These are phyloP conservation scores for Tenrec ecaudatus DNA, from an alignment of 2,113 vertebrate genomes.

Conservation along the genomic window DNA sequence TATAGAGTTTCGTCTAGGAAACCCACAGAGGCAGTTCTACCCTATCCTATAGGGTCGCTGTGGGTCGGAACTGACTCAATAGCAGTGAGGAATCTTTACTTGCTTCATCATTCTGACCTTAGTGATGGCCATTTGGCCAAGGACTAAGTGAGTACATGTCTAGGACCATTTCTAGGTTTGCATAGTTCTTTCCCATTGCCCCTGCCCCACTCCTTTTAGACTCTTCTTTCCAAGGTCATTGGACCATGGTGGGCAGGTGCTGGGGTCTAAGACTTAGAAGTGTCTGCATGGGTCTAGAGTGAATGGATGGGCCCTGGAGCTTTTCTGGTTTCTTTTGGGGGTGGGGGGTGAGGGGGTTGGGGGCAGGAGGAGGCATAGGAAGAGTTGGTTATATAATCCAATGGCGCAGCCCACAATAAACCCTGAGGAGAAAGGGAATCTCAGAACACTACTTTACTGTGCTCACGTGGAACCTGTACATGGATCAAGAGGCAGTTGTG, in stretches of 20 bases:
- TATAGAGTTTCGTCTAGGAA: too few species aligned
- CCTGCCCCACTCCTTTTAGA: neutral
- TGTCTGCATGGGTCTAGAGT: neutral
- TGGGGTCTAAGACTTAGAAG: neutral
- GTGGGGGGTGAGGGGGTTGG: too few species aligned
- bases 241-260: neutral
- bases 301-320: neutral
- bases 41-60: too few species aligned
- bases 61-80: too few species aligned
- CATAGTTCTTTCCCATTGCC: neutral
- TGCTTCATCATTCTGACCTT: neutral
- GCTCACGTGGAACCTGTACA: too few species aligned
- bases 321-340: neutral
- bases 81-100: neutral
- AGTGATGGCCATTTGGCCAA: neutral
- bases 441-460: too few species aligned
- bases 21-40: too few species aligned
- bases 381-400: neutral
- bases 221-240: constrained; percentile 7
- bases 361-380: neutral
- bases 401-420: constrained; percentile 5
- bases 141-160: neutral
- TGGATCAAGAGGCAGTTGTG: too few species aligned
- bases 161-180: constrained; percentile 5
- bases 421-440: neutral